Percentiles rank a stretch among this genome's conserved stretches.
phyloP scores from a whole-genome alignment of 2,797 vertebrate genomes.

The Oceanodroma leucorhoa region DNA sequence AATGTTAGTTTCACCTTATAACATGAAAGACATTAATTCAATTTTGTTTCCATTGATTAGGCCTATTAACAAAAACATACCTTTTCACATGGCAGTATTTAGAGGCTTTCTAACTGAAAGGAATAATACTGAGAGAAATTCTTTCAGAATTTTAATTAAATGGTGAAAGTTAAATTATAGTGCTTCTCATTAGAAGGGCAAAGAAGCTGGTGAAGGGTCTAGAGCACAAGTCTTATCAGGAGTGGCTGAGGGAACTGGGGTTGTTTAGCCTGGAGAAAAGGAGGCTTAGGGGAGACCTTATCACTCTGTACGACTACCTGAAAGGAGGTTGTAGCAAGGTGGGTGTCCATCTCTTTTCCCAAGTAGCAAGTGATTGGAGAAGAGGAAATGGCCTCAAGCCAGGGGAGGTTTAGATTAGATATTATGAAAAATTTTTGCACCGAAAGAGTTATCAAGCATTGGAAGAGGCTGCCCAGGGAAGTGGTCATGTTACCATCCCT shows the following conservation, averaged over 20 bases:
- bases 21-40: background rate
- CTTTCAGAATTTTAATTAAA: background rate
- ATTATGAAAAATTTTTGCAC: background rate
- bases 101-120: background rate
- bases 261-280: background rate
- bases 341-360: accelerated
- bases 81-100: background rate
- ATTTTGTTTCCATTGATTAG: background rate
- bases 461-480: background rate
- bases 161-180: background rate
- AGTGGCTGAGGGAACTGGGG: accelerated
- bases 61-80: background rate
- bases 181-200: background rate
- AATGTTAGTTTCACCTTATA: background rate
- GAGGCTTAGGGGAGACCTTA: background rate
- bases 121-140: background rate
- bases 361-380: accelerated
- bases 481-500: no score
- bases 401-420: background rate
- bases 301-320: accelerated
- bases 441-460: accelerated
- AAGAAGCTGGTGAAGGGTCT: accelerated
- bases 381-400: background rate
- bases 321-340: accelerated
- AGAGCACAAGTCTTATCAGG: accelerated